Percentiles rank a stretch among this genome's conserved stretches.
These are phyloP conservation scores for Gorsachius goisagi DNA, from an alignment of 2,113 vertebrate species.

Conservation along the genomic window DNA sequence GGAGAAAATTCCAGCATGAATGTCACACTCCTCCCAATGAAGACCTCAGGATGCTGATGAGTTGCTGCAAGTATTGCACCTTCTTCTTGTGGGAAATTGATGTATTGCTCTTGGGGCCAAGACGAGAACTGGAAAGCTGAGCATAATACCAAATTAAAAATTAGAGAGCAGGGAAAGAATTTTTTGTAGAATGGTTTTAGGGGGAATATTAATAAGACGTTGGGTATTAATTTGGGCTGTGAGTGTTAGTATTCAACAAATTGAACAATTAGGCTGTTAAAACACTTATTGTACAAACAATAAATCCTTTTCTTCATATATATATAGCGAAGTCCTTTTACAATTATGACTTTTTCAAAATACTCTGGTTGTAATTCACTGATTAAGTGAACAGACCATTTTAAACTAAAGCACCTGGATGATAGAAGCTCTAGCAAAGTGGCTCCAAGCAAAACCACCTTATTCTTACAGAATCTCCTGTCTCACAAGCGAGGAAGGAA, in stretches of 20 bases:
- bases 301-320: not conserved
- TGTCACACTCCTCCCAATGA: rapidly evolving
- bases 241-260: not conserved
- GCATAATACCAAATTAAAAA: not conserved
- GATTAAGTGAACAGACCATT: not conserved
- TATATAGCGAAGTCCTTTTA: not conserved
- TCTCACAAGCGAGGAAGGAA: not conserved
- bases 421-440: not conserved
- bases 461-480: not conserved
- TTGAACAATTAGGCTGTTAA: not conserved
- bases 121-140: not conserved
- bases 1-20: not conserved
- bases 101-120: not conserved
- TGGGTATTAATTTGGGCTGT: not conserved
- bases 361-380: not conserved
- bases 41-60: not conserved
- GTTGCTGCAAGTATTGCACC: not conserved
- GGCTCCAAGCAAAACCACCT: not conserved
- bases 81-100: not conserved
- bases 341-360: not conserved
- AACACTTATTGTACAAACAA: not conserved
- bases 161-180: rapidly evolving
- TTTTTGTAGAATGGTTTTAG: not conserved
- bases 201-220: not conserved
- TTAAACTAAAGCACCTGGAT: not conserved